These are phyloP conservation scores for Lota lota DNA, from an alignment of 2,113 vertebrate species.

Conservation along the genomic window DNA sequence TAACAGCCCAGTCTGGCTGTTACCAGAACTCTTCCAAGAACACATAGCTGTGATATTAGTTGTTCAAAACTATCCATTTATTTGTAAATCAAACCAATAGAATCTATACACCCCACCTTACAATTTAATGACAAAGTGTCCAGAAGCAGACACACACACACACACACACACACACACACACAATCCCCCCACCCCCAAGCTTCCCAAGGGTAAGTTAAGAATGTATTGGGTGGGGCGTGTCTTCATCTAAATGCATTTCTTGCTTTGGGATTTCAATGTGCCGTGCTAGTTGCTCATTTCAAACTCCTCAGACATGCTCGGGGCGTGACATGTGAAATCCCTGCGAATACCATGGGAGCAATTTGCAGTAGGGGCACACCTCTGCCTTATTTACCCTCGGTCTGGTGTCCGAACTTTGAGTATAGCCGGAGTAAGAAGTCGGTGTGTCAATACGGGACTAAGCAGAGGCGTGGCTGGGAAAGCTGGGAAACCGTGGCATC, in stretches of 20 bases:
- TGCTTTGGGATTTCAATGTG: no score
- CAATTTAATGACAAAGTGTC: constrained; percentile 73
- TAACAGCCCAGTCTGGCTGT: no score
- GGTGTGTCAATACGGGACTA: constrained; percentile 54
- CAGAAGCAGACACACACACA: constrained; percentile 35
- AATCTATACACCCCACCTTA: constrained; percentile 71
- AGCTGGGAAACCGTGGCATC: constrained; percentile 54
- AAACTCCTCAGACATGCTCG: background rate
- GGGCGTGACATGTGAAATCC: no score
- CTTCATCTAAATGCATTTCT: no score
- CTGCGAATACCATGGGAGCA: background rate
- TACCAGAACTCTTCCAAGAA: constrained; percentile 62
- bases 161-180: no score
- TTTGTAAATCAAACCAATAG: constrained; percentile 71
- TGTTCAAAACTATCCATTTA: no score
- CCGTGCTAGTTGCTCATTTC: background rate
- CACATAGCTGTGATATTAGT: constrained; percentile 42
- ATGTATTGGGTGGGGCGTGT: constrained; percentile 29
- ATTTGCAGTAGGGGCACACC: background rate
- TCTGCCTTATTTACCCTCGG: background rate
- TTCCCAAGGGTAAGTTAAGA: constrained; percentile 45
- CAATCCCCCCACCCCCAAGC: constrained; percentile 8
- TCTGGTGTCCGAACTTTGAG: constrained; percentile 18
- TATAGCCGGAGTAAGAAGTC: constrained; percentile 44
- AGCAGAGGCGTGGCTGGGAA: constrained; percentile 51